Conservation (phyloP, 2,113 vertebrate genomes). For the Thalassoma bifasciatum region DNA sequence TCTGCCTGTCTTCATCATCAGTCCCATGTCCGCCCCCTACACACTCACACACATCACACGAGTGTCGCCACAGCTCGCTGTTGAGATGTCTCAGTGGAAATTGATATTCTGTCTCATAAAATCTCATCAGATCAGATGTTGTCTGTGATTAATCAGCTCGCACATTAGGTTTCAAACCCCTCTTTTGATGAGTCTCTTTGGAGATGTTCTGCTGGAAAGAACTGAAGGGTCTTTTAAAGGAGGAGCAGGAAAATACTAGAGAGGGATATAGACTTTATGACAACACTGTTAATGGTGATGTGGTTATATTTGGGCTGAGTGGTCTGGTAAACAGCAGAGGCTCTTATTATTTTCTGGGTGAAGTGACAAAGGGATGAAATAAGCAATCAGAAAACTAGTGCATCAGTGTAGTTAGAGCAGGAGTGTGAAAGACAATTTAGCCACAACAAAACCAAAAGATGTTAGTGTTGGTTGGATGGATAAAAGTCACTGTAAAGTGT, state of each 20-base stretch:
- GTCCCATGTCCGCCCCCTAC: neutral
- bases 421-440: no score
- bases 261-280: conserved; percentile 53
- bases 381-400: conserved; percentile 19
- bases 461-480: no score
- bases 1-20: conserved; percentile 48
- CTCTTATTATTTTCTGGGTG: conserved; percentile 26
- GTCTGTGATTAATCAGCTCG: conserved; percentile 66
- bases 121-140: conserved; percentile 73
- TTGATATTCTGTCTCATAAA: conserved; percentile 71
- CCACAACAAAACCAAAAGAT: no score
- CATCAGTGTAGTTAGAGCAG: no score
- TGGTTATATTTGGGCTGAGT: conserved; percentile 17
- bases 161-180: conserved; percentile 47
- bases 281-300: conserved; percentile 52
- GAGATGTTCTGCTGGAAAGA: neutral
- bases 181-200: conserved; percentile 46
- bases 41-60: conserved; percentile 5
- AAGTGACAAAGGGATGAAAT: conserved; percentile 47
- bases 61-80: conserved; percentile 21
- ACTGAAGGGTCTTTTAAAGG: conserved; percentile 47
- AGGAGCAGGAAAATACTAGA: conserved; percentile 10
- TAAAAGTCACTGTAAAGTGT: no score
- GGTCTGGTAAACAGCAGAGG: conserved; percentile 16
- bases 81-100: conserved; percentile 63